Evolutionary conservation across 2,113 vertebrate genomes (phyloP), one percentile per base, ranked within the genome.

Genomic region (Brachionichthys hirsutus): DNA sequence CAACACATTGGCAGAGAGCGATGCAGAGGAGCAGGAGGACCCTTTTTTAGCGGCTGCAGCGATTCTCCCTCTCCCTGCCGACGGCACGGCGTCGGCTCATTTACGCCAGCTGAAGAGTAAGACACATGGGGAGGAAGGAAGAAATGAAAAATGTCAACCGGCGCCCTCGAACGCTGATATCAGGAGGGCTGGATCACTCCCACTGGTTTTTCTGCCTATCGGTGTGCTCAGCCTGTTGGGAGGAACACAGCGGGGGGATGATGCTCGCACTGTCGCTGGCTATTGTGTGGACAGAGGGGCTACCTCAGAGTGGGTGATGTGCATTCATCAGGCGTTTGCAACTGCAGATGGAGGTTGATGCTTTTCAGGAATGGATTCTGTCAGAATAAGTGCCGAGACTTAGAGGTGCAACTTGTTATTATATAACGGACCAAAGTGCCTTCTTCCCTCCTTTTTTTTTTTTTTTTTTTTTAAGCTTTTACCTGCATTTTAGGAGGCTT

Each of bases 151-250:
- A 84, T 82, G 72, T 84, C 81, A 86, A 56, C 78, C 88, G 61
- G 46, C 69, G 73, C 83, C 78, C 67, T 77, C 62, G 38, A 79
- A 59, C 77, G 65, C 63, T 65, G 85, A 78, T 83, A 53, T 82
- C 70, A 48, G 62, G 75, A 85, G 85, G 78, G 83, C 83, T 89
- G 86, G 85, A 81, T 90, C 85, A 84, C 85, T 89, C 87, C 85
- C 84, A 80, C 79, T 62, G 75, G 47, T 68, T 77, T 79, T 43
- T 80, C 81, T 83, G 75, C 78, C 86, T 77, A 72, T 76, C 67
- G 51, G 56, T 77, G 80, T 67, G 69, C 67, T 42, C 69, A 76
- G 69, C 75, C 54, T 73, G 81, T 63, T 36, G 77, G 75, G 75
- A 68, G 75, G 75, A 82, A 71, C 63, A 16, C 71, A 68, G 83